Base-by-base conservation (phyloP, 1,140 invertebrate species). In the Hydropsyche tenuis region DNA sequence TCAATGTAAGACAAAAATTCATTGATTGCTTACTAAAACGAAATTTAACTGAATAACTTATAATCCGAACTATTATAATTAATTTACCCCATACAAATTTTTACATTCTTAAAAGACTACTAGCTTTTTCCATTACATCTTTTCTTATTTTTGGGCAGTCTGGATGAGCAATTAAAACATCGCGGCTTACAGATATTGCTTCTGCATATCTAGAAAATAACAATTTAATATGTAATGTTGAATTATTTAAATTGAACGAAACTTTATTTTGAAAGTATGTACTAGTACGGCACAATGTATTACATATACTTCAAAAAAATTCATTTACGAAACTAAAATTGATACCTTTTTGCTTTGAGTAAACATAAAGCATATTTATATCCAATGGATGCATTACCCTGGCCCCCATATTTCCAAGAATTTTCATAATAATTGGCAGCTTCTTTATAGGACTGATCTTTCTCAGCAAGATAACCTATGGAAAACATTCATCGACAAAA, bases 101-200 rank as follows among this genome's bases (percentile, higher is more conserved):
- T 75, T 83, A 95, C 1, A 90, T 89, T 78, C 94, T 86, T 75
- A 96, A 86, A 87, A 93, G 93, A 78, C 88, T 88, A 75, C 95
- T 89, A n/a, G 94, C 94, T 84, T 98, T 98, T 74, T 98, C 96
- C 27, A 98, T 85, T 78, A 99, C 95, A 74, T 98, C 96, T 81
- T 97, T 97, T 73, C 89, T 90, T 5, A 99, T 93, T 77, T 94
- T 93, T 0, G 94, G 92, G 86, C 96, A 98, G 77, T 97, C 93
- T 0, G 96, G 93, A 84, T 92, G 92, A 46, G 89, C 85, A 73
- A 89, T 90, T 4, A 98, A 80, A 4, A 99, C 92, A 76, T 92
- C 88, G 73, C 96, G 91, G 73, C 93, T 93, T 0, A 93, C 88
- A 79, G 95, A 92, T 78, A 98, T 94, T 3, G 91, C 90, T 64